Evolutionary conservation across 2,797 vertebrate genomes (phyloP), one percentile per base, ranked within the genome.

Genomic region (Chromis chromis): DNA sequence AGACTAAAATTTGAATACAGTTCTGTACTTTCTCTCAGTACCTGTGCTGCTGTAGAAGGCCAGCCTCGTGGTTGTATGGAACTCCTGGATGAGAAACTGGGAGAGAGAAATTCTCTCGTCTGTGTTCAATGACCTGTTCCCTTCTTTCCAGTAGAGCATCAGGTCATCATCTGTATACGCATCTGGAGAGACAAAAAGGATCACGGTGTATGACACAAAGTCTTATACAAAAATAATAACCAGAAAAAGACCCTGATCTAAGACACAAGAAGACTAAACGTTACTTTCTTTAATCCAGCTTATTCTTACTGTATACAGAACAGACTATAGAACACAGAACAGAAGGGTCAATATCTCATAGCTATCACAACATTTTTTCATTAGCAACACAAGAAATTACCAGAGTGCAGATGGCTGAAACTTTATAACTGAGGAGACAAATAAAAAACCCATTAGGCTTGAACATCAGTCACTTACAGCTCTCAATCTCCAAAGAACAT

Each of bases 21-120:
- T 3, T 25, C 3, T 27, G 25, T 9, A 1, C 36, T 22, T 16
- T 12, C 16, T n/a, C 53, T 36, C 19, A 6, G 56, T 80, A 96
- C 97, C 96, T 91, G 97, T 98, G 87, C 97, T 98, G 90, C 96
- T 98, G 87, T 98, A 98, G 87, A 97, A 98, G 53, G 96, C 96
- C 49, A 97, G 93, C 66, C 94, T 97, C 1, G 96, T 94, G 67
- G 96, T 96, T 19, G 96, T 98, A 82, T 96, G 96, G 81, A 98
- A 98, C 81, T 97, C 94, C 79, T 98, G 96, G 75, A 98, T 98
- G 79, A 97, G 95, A 81, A 98, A 97, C 92, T 98, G 97, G 10
- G 97, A 98, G 12, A 98, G 89, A 0, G 96, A 98, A 86, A 98
- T 98, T 60, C 92, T 94, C 62, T 98, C 97, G 8, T 98, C 97